Percentiles rank a stretch among this genome's conserved stretches.
Evolutionary conservation across 2,888 invertebrate species (phyloP).

Genomic region (Drosophila affinis): DNA sequence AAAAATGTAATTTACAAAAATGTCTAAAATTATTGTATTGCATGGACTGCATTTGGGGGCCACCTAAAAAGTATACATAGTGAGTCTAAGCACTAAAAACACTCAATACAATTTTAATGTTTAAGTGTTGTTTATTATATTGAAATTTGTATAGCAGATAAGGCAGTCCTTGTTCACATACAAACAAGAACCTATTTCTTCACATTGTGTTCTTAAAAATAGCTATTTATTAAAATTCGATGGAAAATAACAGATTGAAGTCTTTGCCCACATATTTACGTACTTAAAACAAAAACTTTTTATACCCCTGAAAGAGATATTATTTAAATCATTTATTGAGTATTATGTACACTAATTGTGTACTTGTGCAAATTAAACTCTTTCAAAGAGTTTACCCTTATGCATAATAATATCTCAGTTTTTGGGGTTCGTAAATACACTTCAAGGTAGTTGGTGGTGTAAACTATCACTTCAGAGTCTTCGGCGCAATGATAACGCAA

Average conservation of each 20-base stretch:
- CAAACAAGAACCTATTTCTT: too few relatives aligned
- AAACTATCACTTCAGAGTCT: constrained; percentile 69
- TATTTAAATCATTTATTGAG: not conserved
- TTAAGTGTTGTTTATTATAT: not conserved
- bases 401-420: not conserved
- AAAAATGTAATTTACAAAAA: constrained; percentile 30
- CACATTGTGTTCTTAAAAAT: not conserved
- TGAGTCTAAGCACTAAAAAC: not conserved
- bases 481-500: constrained; percentile 61
- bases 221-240: not conserved
- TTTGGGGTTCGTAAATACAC: constrained; percentile 51
- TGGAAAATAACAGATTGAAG: not conserved
- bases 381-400: not conserved
- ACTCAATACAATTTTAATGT: not conserved
- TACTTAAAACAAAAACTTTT: not conserved
- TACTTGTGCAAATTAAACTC: not conserved
- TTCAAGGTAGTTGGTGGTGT: constrained; percentile 77
- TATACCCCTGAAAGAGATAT: not conserved
- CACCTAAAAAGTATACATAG: too few relatives aligned
- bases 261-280: too few relatives aligned
- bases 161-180: not conserved
- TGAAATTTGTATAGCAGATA: not conserved
- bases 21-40: constrained; percentile 26
- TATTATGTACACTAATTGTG: too few relatives aligned
- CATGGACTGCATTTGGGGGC: not conserved